Evolutionary conservation across 2,888 invertebrate genomes (phyloP).

Genomic region (Drosophila atripex): DNA sequence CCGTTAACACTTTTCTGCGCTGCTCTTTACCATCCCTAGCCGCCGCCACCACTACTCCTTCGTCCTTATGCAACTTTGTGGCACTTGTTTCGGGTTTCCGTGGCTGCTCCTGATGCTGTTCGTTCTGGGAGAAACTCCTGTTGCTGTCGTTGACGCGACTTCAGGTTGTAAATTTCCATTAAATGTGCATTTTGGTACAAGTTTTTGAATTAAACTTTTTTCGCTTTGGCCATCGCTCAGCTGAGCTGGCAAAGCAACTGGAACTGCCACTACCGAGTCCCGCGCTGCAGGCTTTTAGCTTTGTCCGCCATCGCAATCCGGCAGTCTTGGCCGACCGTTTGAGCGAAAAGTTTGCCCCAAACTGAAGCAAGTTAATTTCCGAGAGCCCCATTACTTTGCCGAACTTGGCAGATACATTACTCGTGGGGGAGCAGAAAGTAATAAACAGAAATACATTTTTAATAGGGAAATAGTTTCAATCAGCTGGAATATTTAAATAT

Average conservation of each 20-base stretch:
- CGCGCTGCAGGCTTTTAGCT: constrained; percentile 37
- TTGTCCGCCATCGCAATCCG: constrained; percentile 57
- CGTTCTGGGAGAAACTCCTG: constrained; percentile 30
- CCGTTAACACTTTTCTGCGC: constrained; percentile 73
- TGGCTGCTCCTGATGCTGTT: constrained; percentile 22
- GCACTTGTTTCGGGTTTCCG: constrained; percentile 62
- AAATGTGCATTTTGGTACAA: constrained; percentile 81
- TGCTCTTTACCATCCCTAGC: constrained; percentile 8
- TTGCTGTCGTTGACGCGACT: constrained; percentile 66
- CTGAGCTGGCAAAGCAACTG: constrained; percentile 33
- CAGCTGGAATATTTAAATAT: background rate
- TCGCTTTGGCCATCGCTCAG: constrained; percentile 65
- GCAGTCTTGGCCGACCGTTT: constrained; percentile 78
- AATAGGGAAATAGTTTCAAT: background rate
- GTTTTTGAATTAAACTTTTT: constrained; percentile 82
- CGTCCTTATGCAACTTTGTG: constrained; percentile 69
- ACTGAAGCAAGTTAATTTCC: constrained; percentile 69
- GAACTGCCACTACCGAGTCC: background rate
- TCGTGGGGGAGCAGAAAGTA: background rate
- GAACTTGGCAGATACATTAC: constrained; percentile 21
- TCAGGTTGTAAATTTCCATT: constrained; percentile 82
- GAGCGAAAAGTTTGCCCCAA: constrained; percentile 61
- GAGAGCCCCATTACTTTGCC: constrained; percentile 57
- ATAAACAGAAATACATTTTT: constrained; percentile 1
- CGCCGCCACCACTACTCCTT: constrained; percentile 6